Evolutionary conservation across 2,113 vertebrate species (phyloP).

Genomic region (Haliaeetus leucogaster): DNA sequence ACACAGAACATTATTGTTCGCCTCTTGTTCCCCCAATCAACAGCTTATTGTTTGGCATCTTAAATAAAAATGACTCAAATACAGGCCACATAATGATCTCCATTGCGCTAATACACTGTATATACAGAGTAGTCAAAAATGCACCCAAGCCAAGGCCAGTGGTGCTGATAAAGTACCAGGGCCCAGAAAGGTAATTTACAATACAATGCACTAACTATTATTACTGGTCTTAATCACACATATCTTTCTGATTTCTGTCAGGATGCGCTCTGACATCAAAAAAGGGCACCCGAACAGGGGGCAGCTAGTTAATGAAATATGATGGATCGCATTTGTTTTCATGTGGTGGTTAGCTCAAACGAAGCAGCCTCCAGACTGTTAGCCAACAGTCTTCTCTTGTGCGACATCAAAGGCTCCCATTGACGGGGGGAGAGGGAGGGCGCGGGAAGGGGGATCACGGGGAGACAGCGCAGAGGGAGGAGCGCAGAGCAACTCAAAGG

Average conservation of each 20-base stretch:
- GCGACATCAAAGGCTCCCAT: conserved; percentile 78
- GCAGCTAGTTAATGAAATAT: conserved; percentile 78
- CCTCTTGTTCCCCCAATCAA: conserved; percentile 99
- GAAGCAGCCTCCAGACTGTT: conserved; percentile 78
- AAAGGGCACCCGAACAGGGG: conserved; percentile 72
- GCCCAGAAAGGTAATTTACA: conserved; percentile 85
- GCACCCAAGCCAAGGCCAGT: conserved; percentile 76
- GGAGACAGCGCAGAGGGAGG: conserved; percentile 68
- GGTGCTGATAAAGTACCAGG: conserved; percentile 74
- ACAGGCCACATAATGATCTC: conserved; percentile 98
- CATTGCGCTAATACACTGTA: conserved; percentile 92
- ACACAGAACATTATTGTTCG: conserved; percentile 99
- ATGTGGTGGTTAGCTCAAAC: conserved; percentile 76
- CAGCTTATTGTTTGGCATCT: conserved; percentile 99
- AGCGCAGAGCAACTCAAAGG: conserved; percentile 58
- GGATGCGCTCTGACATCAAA: conserved; percentile 75
- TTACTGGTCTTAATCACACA: conserved; percentile 77
- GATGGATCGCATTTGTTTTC: conserved; percentile 77
- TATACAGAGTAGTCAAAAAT: conserved; percentile 89
- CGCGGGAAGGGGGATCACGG: conserved; percentile 59
- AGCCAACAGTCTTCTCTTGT: conserved; percentile 79
- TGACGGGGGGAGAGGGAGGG: conserved; percentile 44
- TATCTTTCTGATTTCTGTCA: conserved; percentile 78
- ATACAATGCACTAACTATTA: conserved; percentile 80
- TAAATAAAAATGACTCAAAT: conserved; percentile 99